Conservation (phyloP, 2,113 vertebrate species). For the Pseudonaja textilis region DNA sequence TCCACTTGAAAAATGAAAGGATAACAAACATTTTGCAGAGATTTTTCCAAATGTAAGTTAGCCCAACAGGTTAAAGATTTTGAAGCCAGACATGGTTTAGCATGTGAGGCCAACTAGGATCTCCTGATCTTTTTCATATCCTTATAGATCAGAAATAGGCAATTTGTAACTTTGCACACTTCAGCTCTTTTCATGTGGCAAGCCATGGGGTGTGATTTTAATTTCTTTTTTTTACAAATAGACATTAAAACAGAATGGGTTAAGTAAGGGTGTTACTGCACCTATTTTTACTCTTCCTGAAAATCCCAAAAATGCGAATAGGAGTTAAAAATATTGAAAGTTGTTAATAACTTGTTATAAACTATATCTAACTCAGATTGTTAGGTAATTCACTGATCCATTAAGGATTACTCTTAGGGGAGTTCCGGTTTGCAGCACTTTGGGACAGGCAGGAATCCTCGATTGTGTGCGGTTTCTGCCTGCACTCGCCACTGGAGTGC, state of each 20-base stretch:
- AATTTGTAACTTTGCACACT: neutral
- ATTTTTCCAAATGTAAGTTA: neutral
- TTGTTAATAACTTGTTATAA: neutral
- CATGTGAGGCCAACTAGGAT: neutral
- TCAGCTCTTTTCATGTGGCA: neutral
- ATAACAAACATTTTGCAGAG: neutral
- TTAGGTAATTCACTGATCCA: neutral
- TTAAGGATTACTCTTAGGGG: neutral
- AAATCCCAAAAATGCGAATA: neutral
- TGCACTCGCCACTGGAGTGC: too few species aligned
- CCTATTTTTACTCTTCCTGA: neutral
- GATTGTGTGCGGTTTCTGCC: too few species aligned
- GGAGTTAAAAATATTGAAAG: neutral
- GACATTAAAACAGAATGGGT: neutral
- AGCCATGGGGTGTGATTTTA: neutral
- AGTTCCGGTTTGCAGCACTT: too few species aligned
- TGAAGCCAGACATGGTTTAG: neutral
- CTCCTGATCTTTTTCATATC: neutral
- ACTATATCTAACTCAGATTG: neutral
- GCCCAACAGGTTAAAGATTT: neutral
- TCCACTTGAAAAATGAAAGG: neutral
- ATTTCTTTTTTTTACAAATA: neutral
- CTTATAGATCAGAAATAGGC: neutral
- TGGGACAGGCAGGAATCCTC: too few species aligned
- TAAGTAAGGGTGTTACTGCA: neutral